phyloP scores from a whole-genome alignment of 2,888 invertebrate species.

The Amiota minor region DNA sequence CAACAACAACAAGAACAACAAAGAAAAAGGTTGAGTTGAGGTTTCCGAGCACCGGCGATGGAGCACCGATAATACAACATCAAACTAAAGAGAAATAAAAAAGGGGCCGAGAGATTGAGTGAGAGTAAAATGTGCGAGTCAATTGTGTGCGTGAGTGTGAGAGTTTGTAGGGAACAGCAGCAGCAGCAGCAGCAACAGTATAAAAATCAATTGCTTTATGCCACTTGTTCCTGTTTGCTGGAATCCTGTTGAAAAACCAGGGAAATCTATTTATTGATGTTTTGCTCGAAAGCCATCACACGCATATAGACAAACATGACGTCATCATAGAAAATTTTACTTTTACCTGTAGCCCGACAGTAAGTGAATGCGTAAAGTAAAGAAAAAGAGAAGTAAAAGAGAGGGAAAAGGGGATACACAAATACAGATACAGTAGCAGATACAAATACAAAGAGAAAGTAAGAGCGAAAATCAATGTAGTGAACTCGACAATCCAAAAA shows the following conservation, averaged over 20 bases:
- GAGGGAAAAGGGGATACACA: neutral
- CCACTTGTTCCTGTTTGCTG: conserved; percentile 48
- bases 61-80: neutral
- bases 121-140: conserved; percentile 1
- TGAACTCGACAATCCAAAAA: conserved; percentile 20
- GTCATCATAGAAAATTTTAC: conserved; percentile 35
- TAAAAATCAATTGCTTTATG: conserved; percentile 43
- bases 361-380: too few relatives aligned
- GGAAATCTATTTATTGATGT: conserved; percentile 72
- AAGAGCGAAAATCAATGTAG: conserved; percentile 28
- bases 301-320: conserved; percentile 37
- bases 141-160: neutral
- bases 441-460: neutral
- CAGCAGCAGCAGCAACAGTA: neutral
- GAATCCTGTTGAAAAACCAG: conserved; percentile 71
- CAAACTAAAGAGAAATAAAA: neutral
- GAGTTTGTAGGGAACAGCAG: neutral
- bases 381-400: too few relatives aligned
- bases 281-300: conserved; percentile 51
- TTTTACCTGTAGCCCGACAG: neutral
- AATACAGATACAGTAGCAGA: neutral
- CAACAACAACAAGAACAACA: neutral
- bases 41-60: neutral
- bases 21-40: neutral
- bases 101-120: neutral